These are phyloP conservation scores for Flexamia atlantica DNA, from an alignment of 2,888 invertebrate species.

Conservation along the genomic window DNA sequence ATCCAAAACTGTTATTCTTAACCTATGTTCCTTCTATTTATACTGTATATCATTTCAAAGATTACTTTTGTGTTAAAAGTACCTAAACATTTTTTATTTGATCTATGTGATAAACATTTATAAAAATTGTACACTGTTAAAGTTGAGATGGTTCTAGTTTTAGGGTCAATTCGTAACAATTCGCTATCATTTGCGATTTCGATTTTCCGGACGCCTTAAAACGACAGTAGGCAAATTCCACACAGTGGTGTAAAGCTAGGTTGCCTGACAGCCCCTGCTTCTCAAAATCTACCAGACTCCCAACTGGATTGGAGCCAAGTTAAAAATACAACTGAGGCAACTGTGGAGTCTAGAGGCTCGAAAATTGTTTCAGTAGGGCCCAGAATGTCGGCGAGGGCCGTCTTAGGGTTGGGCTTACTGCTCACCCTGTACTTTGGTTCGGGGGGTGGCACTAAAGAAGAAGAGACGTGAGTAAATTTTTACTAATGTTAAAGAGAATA, in stretches of 20 bases:
- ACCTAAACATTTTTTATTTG: too few relatives aligned
- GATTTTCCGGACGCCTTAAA: background rate
- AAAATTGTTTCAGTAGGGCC: constrained; percentile 27
- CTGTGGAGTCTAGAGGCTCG: background rate
- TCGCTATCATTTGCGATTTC: too few relatives aligned
- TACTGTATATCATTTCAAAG: too few relatives aligned
- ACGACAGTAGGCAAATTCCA: background rate
- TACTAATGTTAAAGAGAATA: too few relatives aligned
- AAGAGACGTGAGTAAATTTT: constrained; percentile 58
- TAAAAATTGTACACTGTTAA: too few relatives aligned
- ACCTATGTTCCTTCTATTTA: too few relatives aligned
- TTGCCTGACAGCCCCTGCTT: background rate
- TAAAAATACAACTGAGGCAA: constrained; percentile 43
- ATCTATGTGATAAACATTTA: too few relatives aligned
- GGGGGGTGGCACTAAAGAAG: constrained; percentile 49
- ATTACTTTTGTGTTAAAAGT: too few relatives aligned
- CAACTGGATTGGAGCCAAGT: constrained; percentile 18
- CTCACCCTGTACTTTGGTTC: background rate
- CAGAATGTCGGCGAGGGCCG: constrained; percentile 29
- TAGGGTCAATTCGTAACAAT: too few relatives aligned
- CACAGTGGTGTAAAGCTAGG: background rate
- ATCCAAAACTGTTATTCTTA: too few relatives aligned
- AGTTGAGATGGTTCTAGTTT: too few relatives aligned
- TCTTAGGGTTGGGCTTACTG: constrained; percentile 8
- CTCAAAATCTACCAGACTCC: background rate